Base-by-base conservation (phyloP, 2,113 vertebrate species). In the Cranoglanis bouderius region DNA sequence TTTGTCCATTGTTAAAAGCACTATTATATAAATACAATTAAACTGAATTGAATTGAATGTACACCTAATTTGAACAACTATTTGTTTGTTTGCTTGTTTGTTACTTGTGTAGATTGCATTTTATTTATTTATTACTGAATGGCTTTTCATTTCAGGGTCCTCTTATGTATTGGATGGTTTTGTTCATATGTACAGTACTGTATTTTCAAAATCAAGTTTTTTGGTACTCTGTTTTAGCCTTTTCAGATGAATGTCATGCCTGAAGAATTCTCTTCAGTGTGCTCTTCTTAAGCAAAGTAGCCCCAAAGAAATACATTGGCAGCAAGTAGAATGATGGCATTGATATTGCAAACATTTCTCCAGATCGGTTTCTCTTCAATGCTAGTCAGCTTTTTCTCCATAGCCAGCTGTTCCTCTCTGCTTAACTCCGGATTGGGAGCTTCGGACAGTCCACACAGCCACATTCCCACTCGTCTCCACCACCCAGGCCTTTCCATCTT, bases 281-380 rank as follows among this genome's bases (percentile, higher is more conserved):
- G 59, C 1, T 57, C 24, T 63, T 40, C 8, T 93, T 75, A 95
- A 55, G 95, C 95, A 0, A 97, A 98, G 87, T 97, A 99, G 0
- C 97, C 97, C 98, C 98, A 99, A 18, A 98, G 94, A 90, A 99
- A 99, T 55, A 98, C 89, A 10, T 97, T 98, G 70, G 96, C 35
- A 2, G 94, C 86, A 78, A 99, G 90, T 24, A 99, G 93, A 70
- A 99, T 38, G 21, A 99, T 1, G 4, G 96, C 98, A 0, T 97
- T 98, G 3, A 94, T 0, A 0, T 97, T 90, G 84, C 98, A 99
- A 87, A 99, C 84, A 0, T 1, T 88, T 90, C 90, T 97, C 98
- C 98, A 98, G 1, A 96, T 16, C 0, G 95, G 95, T 26, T 95
- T 29, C 53, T 99, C 98, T 63, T 95, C 59, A 0, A 98, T 96